phyloP scores from a whole-genome alignment of 2,797 vertebrate species.

The Etheostoma perlongum region DNA sequence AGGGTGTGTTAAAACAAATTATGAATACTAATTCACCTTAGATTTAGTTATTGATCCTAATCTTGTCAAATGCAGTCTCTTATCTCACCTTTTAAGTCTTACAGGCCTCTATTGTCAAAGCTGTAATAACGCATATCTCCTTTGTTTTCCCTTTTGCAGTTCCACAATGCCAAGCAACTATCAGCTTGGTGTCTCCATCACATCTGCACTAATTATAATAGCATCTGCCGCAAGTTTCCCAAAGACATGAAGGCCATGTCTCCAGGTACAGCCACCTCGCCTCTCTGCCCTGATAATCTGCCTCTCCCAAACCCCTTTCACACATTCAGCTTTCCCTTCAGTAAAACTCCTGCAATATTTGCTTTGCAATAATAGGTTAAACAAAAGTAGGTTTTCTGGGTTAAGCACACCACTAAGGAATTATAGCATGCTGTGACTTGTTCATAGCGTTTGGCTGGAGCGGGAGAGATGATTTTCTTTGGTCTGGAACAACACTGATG shows the following conservation, averaged over 20 bases:
- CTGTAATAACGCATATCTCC: constrained; percentile 6
- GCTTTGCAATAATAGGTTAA: constrained; percentile 1
- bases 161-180: constrained; percentile 92
- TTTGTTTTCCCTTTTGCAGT: constrained; percentile 73
- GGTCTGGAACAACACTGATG: constrained; percentile 2
- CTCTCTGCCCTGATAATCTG: constrained; percentile 7
- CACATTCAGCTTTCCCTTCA: not conserved
- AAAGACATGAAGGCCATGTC: constrained; percentile 94
- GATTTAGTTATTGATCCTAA: not conserved
- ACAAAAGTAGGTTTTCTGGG: constrained; percentile 6
- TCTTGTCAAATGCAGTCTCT: not conserved
- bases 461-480: constrained; percentile 17
- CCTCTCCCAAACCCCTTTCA: not conserved
- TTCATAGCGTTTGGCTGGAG: constrained; percentile 30
- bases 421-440: constrained; percentile 15
- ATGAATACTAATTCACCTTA: not conserved
- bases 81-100: not conserved
- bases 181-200: constrained; percentile 93
- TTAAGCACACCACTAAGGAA: constrained; percentile 2
- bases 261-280: constrained; percentile 79
- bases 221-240: constrained; percentile 93
- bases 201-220: constrained; percentile 95
- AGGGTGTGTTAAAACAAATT: not conserved
- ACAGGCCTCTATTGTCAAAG: constrained; percentile 7
- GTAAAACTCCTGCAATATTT: not conserved